phyloP scores from a whole-genome alignment of 2,113 vertebrate genomes.

The Opisthocomus hoazin region DNA sequence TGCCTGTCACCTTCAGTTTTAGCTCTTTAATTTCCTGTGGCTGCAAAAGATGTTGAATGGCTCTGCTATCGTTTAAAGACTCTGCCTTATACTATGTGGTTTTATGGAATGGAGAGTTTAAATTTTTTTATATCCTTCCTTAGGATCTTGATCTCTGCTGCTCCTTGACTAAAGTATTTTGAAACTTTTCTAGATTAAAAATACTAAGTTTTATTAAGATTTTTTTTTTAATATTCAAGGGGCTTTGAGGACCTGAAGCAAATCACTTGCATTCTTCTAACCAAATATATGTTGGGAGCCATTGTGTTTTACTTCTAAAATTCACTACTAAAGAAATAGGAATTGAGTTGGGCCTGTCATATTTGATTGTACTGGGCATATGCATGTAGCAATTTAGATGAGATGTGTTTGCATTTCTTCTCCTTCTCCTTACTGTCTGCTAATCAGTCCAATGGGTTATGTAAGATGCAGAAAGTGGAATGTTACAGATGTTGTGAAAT shows the following conservation, averaged over 20 bases:
- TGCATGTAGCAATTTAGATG: background rate
- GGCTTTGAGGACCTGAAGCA: background rate
- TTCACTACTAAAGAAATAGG: background rate
- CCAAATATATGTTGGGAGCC: background rate
- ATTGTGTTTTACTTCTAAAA: background rate
- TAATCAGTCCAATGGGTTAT: background rate
- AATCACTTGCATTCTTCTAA: background rate
- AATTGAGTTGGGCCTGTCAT: background rate
- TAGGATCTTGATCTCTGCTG: background rate
- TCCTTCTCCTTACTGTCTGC: background rate
- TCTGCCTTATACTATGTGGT: background rate
- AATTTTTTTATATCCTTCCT: background rate
- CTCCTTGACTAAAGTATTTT: background rate
- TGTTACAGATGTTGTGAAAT: background rate
- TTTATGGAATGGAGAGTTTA: background rate
- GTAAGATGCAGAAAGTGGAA: background rate
- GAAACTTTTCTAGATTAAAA: background rate
- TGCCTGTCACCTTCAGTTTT: background rate
- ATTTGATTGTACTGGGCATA: background rate
- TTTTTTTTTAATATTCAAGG: background rate
- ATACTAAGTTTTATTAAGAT: background rate
- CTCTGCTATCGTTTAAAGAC: background rate
- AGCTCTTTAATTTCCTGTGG: slow-evolving; percentile 5
- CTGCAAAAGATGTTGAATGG: background rate
- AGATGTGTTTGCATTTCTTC: background rate